Conservation (phyloP, 2,113 vertebrate genomes). For the Tinamus guttatus region DNA sequence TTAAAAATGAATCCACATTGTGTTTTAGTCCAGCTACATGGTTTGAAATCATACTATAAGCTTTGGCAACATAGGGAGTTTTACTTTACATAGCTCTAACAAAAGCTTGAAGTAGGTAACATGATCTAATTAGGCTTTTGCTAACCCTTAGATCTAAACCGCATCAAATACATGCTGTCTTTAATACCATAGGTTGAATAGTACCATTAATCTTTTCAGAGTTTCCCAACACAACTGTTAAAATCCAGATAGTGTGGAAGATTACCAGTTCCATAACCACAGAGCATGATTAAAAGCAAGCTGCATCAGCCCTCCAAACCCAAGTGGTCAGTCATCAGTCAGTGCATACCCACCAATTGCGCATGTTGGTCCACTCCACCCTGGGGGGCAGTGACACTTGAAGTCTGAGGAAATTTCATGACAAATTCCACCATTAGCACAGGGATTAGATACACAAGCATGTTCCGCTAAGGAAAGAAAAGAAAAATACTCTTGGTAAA, state of each 20-base stretch:
- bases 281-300: background rate
- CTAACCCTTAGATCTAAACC: background rate
- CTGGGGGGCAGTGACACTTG: constrained; percentile 91
- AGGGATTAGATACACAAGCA: constrained; percentile 94
- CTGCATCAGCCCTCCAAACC: background rate
- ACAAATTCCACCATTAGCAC: constrained; percentile 92
- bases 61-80: background rate
- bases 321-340: background rate
- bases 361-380: constrained; percentile 94
- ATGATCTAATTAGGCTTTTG: background rate
- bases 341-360: constrained; percentile 85
- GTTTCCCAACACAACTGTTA: background rate
- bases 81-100: background rate
- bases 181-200: background rate
- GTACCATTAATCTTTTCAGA: background rate
- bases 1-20: background rate
- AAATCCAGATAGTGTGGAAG: background rate
- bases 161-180: background rate
- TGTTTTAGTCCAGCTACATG: background rate
- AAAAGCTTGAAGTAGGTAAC: background rate
- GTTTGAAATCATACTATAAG: background rate
- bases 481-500: constrained; percentile 7
- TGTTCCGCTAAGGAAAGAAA: constrained; percentile 84
- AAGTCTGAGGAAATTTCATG: constrained; percentile 90
- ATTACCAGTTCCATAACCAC: background rate